Evolutionary conservation across 2,113 vertebrate genomes (phyloP).

Genomic region (Alligator sinensis): DNA sequence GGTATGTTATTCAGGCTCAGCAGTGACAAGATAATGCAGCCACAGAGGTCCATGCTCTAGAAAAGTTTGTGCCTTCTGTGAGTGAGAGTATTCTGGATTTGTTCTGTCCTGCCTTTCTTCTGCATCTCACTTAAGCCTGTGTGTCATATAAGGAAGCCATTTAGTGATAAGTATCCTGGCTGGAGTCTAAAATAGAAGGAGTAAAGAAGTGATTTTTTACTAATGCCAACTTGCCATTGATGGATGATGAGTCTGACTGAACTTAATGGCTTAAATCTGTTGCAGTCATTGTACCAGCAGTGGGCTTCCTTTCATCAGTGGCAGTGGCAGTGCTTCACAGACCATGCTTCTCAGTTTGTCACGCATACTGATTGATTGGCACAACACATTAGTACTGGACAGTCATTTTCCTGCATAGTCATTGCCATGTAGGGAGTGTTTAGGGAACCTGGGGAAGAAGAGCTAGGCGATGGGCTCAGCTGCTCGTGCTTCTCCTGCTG

Average conservation of each 20-base stretch:
- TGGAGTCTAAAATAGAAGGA: not conserved
- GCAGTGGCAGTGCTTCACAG: not conserved
- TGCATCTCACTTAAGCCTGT: not conserved
- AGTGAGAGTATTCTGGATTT: not conserved
- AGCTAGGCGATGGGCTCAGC: not conserved
- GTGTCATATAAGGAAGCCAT: accelerated
- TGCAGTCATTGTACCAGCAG: not conserved
- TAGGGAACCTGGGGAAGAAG: constrained; percentile 26
- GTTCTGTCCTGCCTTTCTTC: not conserved
- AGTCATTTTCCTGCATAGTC: not conserved
- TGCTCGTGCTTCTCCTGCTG: constrained; percentile 16
- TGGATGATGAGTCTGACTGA: not conserved
- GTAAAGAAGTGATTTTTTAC: not conserved
- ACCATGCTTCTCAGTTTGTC: not conserved
- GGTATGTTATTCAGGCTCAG: too few species aligned
- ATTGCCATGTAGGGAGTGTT: not conserved
- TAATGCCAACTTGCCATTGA: not conserved
- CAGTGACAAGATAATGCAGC: not conserved
- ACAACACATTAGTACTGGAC: not conserved
- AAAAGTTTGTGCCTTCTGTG: not conserved
- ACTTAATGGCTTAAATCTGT: not conserved
- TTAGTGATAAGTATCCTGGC: not conserved
- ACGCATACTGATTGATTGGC: not conserved
- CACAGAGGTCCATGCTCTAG: not conserved
- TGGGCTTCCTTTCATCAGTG: not conserved